Evolutionary conservation across 1,140 invertebrate genomes (phyloP).

Genomic region (Archivesica marissinica): DNA sequence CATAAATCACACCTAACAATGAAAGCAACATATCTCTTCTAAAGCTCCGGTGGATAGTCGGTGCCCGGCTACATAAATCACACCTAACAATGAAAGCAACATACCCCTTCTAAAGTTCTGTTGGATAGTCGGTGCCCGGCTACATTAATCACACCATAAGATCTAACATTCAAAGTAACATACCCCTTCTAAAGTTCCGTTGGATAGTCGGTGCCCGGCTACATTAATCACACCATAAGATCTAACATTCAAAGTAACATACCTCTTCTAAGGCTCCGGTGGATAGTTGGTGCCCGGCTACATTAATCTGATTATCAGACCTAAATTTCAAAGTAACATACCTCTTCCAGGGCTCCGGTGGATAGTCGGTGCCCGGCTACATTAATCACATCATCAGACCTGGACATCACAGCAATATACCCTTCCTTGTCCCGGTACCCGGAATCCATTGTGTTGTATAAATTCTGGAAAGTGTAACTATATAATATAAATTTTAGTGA

Average conservation of each 20-base stretch:
- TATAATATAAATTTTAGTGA: no score
- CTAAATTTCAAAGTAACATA: constrained; percentile 45
- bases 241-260: neutral
- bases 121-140: constrained; percentile 92
- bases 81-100: no score
- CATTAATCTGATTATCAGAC: constrained; percentile 89
- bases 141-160: no score
- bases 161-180: no score
- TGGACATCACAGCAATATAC: constrained; percentile 93
- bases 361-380: constrained; percentile 96
- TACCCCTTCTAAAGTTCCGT: no score
- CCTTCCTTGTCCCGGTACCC: constrained; percentile 93
- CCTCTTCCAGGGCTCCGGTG: constrained; percentile 93
- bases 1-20: no score
- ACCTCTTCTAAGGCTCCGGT: constrained; percentile 94
- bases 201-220: no score
- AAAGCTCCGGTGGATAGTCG: constrained; percentile 93
- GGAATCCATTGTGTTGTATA: constrained; percentile 97
- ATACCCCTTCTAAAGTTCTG: constrained; percentile 92
- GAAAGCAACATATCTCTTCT: constrained; percentile 87
- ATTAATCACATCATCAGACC: constrained; percentile 98
- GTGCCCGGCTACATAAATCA: no score
- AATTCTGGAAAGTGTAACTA: constrained; percentile 88
- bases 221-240: constrained; percentile 90
- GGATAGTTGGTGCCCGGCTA: constrained; percentile 95